Percentiles rank a stretch among this genome's conserved stretches.
phyloP scores from a whole-genome alignment of 2,797 vertebrate species.

The Bradypodion pumilum region DNA sequence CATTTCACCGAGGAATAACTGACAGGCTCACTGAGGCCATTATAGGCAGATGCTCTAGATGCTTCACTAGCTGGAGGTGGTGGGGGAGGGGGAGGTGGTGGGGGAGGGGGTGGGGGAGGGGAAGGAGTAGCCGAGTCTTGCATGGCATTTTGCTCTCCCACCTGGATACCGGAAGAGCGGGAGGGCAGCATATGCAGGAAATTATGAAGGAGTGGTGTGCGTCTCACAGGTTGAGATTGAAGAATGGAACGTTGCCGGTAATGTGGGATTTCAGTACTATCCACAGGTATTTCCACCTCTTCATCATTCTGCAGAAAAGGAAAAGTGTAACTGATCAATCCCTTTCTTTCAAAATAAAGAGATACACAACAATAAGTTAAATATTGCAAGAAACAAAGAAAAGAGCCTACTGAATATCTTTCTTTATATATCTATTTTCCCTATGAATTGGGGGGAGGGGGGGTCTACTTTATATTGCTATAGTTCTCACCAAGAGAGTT shows the following conservation, averaged over 20 bases:
- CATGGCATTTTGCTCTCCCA: conserved; percentile 84
- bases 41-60: conserved; percentile 86
- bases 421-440: conserved; percentile 16
- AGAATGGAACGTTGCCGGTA: conserved; percentile 95
- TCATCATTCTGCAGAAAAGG: conserved; percentile 89
- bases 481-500: neutral
- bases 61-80: conserved; percentile 83
- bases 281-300: conserved; percentile 96
- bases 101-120: conserved; percentile 78
- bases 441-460: conserved; percentile 28
- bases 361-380: accelerated
- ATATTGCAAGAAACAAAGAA: conserved; percentile 8
- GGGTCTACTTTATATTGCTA: neutral
- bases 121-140: conserved; percentile 83
- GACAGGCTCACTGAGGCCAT: conserved; percentile 82
- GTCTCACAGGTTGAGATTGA: conserved; percentile 94
- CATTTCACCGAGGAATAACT: conserved; percentile 86
- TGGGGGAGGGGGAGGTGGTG: conserved; percentile 76
- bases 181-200: conserved; percentile 99
- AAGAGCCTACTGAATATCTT: neutral
- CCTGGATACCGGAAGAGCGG: conserved; percentile 88
- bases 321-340: conserved; percentile 34
- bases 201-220: conserved; percentile 98
- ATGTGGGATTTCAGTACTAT: conserved; percentile 94
- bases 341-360: conserved; percentile 4